phyloP scores from a whole-genome alignment of 2,888 invertebrate genomes.

The Loripinus fragilis region DNA sequence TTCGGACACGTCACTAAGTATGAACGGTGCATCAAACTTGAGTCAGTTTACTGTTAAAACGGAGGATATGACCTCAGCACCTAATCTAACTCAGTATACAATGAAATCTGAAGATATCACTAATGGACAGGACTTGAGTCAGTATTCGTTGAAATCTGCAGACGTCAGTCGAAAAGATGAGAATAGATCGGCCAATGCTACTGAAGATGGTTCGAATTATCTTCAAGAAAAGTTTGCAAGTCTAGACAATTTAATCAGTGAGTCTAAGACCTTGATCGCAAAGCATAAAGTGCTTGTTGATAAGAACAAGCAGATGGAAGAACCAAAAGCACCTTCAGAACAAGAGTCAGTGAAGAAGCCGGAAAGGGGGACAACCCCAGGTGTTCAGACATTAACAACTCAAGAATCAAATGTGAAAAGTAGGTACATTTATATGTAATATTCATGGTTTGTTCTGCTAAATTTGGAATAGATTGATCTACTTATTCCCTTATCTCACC shows the following conservation, averaged over 20 bases:
- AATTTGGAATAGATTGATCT: too few relatives aligned
- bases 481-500: too few relatives aligned
- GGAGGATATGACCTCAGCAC: slow-evolving; percentile 35
- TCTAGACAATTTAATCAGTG: slow-evolving; percentile 63
- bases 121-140: background rate
- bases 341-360: background rate
- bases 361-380: slow-evolving; percentile 36
- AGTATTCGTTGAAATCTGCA: slow-evolving; percentile 3
- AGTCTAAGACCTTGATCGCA: slow-evolving; percentile 65
- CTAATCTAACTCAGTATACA: slow-evolving; percentile 54
- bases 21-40: slow-evolving; percentile 43
- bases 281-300: slow-evolving; percentile 66
- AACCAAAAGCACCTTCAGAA: slow-evolving; percentile 11
- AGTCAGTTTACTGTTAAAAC: slow-evolving; percentile 49
- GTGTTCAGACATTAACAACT: slow-evolving; percentile 26
- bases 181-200: slow-evolving; percentile 18
- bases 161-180: background rate
- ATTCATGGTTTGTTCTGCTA: too few relatives aligned
- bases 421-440: too few relatives aligned
- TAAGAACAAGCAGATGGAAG: slow-evolving; percentile 57
- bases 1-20: slow-evolving; percentile 48
- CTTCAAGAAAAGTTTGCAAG: slow-evolving; percentile 65
- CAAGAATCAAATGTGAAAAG: slow-evolving; percentile 35
- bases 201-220: slow-evolving; percentile 29
- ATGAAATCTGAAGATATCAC: slow-evolving; percentile 32